Evolutionary conservation across 30 jellyfish, hydroid and myxozoan species (phyloP).

Genomic region (Catostylus mosaicus): DNA sequence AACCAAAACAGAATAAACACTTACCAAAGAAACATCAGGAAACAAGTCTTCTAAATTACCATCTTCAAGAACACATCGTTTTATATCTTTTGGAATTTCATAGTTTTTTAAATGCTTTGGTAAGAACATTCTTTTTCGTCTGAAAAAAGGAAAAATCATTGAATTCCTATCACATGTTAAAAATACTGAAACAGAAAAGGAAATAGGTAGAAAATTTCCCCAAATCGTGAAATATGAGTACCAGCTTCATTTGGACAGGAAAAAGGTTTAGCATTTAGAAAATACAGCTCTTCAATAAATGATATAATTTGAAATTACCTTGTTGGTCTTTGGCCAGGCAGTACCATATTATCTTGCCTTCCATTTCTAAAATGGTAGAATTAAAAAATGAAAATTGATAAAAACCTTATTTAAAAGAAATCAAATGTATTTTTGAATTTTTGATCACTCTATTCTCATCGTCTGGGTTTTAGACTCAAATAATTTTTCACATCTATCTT

Average conservation of each 20-base stretch:
- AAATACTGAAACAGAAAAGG: too few relatives aligned
- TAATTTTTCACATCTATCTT: too few relatives aligned
- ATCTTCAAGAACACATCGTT: constrained; percentile 54
- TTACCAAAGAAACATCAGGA: constrained; percentile 80
- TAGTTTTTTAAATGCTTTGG: constrained; percentile 79
- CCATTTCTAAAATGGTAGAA: constrained; percentile 19
- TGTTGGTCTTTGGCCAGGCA: constrained; percentile 33
- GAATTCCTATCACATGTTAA: too few relatives aligned
- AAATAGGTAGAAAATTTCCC: too few relatives aligned
- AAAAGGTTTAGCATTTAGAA: too few relatives aligned
- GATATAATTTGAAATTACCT: constrained; percentile 27
- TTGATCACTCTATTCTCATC: too few relatives aligned
- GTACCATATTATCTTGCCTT: constrained; percentile 11
- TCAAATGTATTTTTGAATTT: too few relatives aligned
- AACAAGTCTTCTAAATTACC: constrained; percentile 48
- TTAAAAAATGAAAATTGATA: too few relatives aligned
- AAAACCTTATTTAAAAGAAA: too few relatives aligned
- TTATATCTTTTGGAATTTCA: constrained; percentile 67
- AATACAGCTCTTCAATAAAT: neutral
- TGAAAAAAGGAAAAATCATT: constrained; percentile 2
- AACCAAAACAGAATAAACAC: neutral
- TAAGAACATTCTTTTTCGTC: constrained; percentile 78
- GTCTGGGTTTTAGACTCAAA: too few relatives aligned
- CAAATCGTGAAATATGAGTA: too few relatives aligned
- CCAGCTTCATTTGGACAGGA: too few relatives aligned